Percentiles rank a stretch among this genome's conserved stretches.
phyloP scores from a whole-genome alignment of 2,888 invertebrate genomes.

The Gari tellinella region DNA sequence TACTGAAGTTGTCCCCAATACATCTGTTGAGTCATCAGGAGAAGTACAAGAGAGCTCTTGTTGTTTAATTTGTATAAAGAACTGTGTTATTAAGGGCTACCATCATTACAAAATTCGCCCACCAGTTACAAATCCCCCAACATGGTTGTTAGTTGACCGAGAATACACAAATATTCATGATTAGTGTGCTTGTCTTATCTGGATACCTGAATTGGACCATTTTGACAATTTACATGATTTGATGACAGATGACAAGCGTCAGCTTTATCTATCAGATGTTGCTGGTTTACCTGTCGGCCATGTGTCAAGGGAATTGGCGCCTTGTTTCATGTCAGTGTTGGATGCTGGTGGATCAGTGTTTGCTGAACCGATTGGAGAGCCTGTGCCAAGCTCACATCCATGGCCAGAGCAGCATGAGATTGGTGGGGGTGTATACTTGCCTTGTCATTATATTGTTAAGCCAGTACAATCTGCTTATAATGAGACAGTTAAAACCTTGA shows the following conservation, averaged over 20 bases:
- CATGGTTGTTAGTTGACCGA: conserved; percentile 7
- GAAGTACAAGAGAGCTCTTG: no score
- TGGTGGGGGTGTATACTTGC: conserved; percentile 13
- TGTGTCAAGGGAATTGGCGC: conserved; percentile 17
- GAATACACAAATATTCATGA: conserved; percentile 19
- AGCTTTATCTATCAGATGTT: conserved; percentile 15
- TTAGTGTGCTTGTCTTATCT: conserved; percentile 14
- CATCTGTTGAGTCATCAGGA: no score
- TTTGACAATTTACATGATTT: conserved; percentile 15
- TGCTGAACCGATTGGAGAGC: conserved; percentile 15
- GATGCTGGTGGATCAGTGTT: conserved; percentile 4
- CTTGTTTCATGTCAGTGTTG: conserved; percentile 11
- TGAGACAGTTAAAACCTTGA: no score
- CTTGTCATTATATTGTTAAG: conserved; percentile 8
- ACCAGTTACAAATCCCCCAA: conserved; percentile 7
- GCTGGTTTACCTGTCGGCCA: conserved; percentile 25
- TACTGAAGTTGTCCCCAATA: no score
- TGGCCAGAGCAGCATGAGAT: conserved; percentile 14
- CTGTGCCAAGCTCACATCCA: conserved; percentile 10
- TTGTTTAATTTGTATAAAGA: no score
- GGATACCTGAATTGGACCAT: conserved; percentile 6
- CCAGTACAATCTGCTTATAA: background rate
- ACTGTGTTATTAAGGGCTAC: conserved; percentile 15
- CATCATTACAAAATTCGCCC: conserved; percentile 12
- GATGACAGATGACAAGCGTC: conserved; percentile 15